Percentiles rank a stretch among this genome's conserved stretches.
These are phyloP conservation scores for Dipodomys merriami DNA, from an alignment of 2,113 vertebrate genomes.

Conservation along the genomic window DNA sequence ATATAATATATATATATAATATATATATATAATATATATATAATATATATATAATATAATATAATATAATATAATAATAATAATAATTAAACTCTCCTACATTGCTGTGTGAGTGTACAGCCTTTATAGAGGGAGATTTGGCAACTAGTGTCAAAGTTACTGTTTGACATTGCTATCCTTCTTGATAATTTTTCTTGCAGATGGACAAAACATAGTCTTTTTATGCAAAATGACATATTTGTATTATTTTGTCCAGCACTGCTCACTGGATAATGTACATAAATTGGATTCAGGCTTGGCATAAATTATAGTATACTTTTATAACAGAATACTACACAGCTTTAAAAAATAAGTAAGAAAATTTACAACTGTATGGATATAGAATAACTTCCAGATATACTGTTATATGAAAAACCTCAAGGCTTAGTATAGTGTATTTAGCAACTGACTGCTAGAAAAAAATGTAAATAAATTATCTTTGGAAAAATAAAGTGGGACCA, in stretches of 20 bases:
- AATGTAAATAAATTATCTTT: not conserved
- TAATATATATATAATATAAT: too few species aligned
- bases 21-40: too few species aligned
- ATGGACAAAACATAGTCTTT: not conserved
- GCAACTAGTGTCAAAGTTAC: not conserved
- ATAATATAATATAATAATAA: too few species aligned
- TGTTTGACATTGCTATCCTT: not conserved
- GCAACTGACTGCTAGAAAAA: not conserved
- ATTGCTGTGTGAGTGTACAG: not conserved
- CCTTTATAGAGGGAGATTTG: not conserved
- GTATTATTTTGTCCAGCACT: not conserved
- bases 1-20: too few species aligned
- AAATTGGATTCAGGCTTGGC: not conserved
- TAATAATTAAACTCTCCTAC: not conserved
- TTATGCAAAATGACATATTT: not conserved
- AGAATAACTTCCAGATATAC: not conserved
- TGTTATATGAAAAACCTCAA: not conserved
- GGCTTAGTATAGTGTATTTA: not conserved
- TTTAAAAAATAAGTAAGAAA: slow-evolving; percentile 15
- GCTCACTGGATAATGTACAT: not conserved
- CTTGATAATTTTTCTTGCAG: not conserved
- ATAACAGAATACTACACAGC: not conserved
- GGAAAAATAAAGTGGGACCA: not conserved
- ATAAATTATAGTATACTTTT: slow-evolving; percentile 36
- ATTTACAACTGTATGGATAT: not conserved